Percentiles rank a stretch among this genome's conserved stretches.
phyloP scores from a whole-genome alignment of 2,888 invertebrate genomes.

The Hoplodrina ambigua region DNA sequence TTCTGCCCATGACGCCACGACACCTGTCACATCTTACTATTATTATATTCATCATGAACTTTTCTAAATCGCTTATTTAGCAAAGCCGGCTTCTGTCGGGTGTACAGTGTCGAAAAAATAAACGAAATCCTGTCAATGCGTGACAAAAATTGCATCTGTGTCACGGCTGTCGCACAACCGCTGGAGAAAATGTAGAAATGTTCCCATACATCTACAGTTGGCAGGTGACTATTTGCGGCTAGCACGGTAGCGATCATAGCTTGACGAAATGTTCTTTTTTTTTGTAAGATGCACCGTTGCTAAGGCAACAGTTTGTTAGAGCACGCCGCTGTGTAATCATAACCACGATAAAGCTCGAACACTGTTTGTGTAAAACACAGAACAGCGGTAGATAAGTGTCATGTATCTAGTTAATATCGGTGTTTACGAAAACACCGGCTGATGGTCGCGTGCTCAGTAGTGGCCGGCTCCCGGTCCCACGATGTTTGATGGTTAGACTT shows the following conservation, averaged over 20 bases:
- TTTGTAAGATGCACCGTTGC: conserved; percentile 78
- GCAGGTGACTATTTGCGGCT: conserved; percentile 84
- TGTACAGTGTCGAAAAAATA: conserved; percentile 48
- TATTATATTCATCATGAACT: conserved; percentile 61
- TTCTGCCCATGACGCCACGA: conserved; percentile 71
- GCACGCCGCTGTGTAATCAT: conserved; percentile 73
- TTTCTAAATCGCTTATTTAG: conserved; percentile 63
- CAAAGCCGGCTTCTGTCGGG: conserved; percentile 42
- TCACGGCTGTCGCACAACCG: conserved; percentile 67
- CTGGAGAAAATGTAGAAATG: conserved; percentile 85
- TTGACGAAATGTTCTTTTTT: conserved; percentile 70
- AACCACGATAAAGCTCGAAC: conserved; percentile 59
- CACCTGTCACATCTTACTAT: conserved; percentile 56
- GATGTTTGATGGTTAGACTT: conserved; percentile 77
- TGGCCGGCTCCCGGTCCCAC: conserved; percentile 67
- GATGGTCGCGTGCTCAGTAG: conserved; percentile 71
- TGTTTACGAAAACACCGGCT: conserved; percentile 50
- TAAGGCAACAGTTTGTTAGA: conserved; percentile 75
- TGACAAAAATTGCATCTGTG: conserved; percentile 61
- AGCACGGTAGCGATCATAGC: conserved; percentile 75
- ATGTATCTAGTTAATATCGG: conserved; percentile 48
- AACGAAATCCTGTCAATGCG: conserved; percentile 61
- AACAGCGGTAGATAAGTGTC: conserved; percentile 43
- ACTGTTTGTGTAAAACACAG: conserved; percentile 60
- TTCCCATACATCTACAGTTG: conserved; percentile 86